Percentiles rank a stretch among this genome's conserved stretches.
phyloP scores from a whole-genome alignment of 1,140 invertebrate genomes.

The Drosophila dunni region DNA sequence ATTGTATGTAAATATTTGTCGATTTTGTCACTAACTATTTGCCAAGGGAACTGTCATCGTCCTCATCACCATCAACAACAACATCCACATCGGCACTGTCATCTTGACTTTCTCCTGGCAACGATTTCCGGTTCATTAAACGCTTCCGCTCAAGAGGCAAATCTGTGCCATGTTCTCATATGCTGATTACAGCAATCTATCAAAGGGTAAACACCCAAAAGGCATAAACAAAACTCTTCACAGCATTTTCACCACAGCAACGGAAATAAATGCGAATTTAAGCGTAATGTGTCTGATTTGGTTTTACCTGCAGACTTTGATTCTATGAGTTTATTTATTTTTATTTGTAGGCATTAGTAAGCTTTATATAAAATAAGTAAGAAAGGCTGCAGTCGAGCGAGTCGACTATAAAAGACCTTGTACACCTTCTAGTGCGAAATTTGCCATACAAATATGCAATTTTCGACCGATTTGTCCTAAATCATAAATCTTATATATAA shows the following conservation, averaged over 20 bases:
- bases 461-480: too few species aligned
- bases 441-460: too few species aligned
- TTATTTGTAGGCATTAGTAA: too few species aligned
- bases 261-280: slow-evolving; percentile 14
- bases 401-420: too few species aligned
- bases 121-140: slow-evolving; percentile 80
- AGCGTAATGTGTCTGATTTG: not conserved
- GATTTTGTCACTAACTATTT: slow-evolving; percentile 74
- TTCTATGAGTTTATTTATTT: too few species aligned
- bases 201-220: slow-evolving; percentile 57
- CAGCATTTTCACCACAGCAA: slow-evolving; percentile 14
- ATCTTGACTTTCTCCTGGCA: slow-evolving; percentile 43
- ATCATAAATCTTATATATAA: too few species aligned
- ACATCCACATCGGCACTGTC: slow-evolving; percentile 16
- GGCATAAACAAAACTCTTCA: slow-evolving; percentile 35
- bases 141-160: slow-evolving; percentile 71
- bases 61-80: slow-evolving; percentile 41
- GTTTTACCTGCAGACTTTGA: too few species aligned
- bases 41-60: slow-evolving; percentile 43
- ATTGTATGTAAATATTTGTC: slow-evolving; percentile 76
- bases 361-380: too few species aligned
- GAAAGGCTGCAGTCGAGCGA: too few species aligned
- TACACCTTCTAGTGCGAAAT: too few species aligned
- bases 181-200: slow-evolving; percentile 61
- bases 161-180: slow-evolving; percentile 53